phyloP scores from a whole-genome alignment of 2,113 vertebrate genomes.

The Rana temporaria region DNA sequence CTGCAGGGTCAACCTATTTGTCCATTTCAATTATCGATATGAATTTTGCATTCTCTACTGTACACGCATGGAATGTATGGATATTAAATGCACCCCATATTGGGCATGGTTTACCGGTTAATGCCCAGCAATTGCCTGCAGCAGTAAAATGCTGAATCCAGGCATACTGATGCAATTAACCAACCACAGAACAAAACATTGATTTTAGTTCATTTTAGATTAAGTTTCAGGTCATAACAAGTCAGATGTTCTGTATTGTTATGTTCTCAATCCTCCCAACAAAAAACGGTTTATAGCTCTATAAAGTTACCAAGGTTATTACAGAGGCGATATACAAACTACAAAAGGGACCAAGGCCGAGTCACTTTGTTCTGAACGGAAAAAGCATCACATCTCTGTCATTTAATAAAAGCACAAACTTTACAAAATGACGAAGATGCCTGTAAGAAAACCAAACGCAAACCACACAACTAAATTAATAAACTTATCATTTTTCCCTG shows the following conservation, averaged over 20 bases:
- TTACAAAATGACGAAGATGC: not conserved
- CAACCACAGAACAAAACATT: constrained; percentile 18
- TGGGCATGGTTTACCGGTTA: not conserved
- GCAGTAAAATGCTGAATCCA: not conserved
- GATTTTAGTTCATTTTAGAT: constrained; percentile 30
- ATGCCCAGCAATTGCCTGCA: not conserved
- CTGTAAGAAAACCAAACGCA: not conserved
- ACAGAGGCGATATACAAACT: constrained; percentile 2
- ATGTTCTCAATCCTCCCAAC: not conserved
- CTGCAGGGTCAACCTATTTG: too few relatives aligned
- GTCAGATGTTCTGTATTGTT: constrained; percentile 51
- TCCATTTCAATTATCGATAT: too few relatives aligned
- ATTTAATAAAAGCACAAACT: constrained; percentile 10
- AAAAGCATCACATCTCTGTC: not conserved
- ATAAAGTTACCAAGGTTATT: constrained; percentile 37
- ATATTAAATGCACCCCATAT: constrained; percentile 5
- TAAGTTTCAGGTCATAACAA: constrained; percentile 39
- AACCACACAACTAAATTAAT: not conserved
- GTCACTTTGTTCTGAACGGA: not conserved
- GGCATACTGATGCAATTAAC: constrained; percentile 25
- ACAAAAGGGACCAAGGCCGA: constrained; percentile 35
- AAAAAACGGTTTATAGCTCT: constrained; percentile 31
- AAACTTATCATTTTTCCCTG: too few relatives aligned
- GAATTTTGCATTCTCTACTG: too few relatives aligned
- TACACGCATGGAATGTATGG: too few relatives aligned